Evolutionary conservation across 1,140 invertebrate species (phyloP).

Genomic region (Battus philenor): DNA sequence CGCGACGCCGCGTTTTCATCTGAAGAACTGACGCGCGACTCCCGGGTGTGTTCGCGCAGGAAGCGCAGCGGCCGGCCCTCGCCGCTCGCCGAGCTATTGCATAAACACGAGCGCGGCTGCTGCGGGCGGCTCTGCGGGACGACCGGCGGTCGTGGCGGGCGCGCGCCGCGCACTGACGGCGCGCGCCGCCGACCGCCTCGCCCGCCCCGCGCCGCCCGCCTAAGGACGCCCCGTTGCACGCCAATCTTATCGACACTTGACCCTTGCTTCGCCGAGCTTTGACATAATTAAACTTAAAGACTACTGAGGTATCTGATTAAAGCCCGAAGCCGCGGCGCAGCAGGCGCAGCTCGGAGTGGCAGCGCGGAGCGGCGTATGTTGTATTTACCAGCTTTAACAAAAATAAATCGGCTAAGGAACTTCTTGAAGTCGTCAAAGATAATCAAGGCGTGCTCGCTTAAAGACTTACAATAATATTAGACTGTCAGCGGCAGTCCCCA

Average conservation of each 20-base stretch:
- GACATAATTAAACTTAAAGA: constrained; percentile 3
- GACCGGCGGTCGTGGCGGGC: constrained; percentile 25
- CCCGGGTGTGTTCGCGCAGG: background rate
- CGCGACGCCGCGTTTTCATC: background rate
- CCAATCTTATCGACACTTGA: constrained; percentile 19
- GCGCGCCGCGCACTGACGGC: constrained; percentile 51
- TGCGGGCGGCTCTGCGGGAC: constrained; percentile 19
- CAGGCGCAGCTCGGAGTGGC: no score
- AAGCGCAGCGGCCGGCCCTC: constrained; percentile 7
- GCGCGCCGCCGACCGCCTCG: constrained; percentile 20
- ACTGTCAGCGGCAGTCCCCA: no score
- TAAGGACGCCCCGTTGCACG: constrained; percentile 18
- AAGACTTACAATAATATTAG: no score
- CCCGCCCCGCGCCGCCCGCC: constrained; percentile 21
- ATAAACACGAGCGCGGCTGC: constrained; percentile 20
- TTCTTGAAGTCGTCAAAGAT: no score
- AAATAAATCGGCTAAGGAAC: no score
- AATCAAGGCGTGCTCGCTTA: no score
- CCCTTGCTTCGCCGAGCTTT: constrained; percentile 1
- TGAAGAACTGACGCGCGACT: no score
- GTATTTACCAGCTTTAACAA: no score
- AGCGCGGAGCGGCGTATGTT: no score
- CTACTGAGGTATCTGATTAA: background rate
- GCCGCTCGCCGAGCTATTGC: constrained; percentile 1
- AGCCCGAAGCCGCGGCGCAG: no score